Percentiles rank a stretch among this genome's conserved stretches.
Evolutionary conservation across 2,797 vertebrate genomes (phyloP).

Genomic region (Podarcis siculus): DNA sequence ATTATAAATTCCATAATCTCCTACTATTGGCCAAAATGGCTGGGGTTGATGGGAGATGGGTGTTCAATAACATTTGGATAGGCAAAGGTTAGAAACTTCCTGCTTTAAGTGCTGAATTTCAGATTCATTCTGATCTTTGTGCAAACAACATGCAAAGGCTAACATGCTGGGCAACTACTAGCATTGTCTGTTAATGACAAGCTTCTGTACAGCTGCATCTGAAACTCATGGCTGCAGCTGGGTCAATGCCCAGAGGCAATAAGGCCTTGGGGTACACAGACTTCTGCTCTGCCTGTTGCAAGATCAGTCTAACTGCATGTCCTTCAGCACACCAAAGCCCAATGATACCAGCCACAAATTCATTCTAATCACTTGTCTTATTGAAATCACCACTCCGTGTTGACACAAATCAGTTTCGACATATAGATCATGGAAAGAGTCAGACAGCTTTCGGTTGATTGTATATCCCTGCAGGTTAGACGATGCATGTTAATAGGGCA

Average conservation of each 20-base stretch:
- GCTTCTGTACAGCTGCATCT: not conserved
- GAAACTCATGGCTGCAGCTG: not conserved
- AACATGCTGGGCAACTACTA: not conserved
- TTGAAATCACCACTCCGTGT: not conserved
- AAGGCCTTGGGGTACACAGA: not conserved
- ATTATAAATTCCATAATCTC: no score
- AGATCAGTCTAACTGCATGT: conserved; percentile 4
- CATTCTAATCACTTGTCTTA: not conserved
- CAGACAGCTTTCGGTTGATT: conserved; percentile 21
- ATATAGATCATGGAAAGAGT: conserved; percentile 21
- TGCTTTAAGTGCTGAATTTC: not conserved
- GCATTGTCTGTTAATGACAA: not conserved
- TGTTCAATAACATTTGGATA: no score
- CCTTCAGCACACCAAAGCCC: conserved; percentile 2
- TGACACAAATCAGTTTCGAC: conserved; percentile 33
- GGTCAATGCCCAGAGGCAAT: not conserved
- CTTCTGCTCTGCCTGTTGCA: conserved; percentile 5
- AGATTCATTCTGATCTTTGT: not conserved
- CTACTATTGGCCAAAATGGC: no score
- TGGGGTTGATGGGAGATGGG: no score
- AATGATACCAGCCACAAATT: conserved; percentile 7
- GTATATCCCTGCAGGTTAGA: conserved; percentile 32
- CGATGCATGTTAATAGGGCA: conserved; percentile 60
- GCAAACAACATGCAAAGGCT: not conserved
- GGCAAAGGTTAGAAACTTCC: no score